These are phyloP conservation scores for Thereva nobilitata DNA, from an alignment of 2,888 invertebrate species.

Conservation along the genomic window DNA sequence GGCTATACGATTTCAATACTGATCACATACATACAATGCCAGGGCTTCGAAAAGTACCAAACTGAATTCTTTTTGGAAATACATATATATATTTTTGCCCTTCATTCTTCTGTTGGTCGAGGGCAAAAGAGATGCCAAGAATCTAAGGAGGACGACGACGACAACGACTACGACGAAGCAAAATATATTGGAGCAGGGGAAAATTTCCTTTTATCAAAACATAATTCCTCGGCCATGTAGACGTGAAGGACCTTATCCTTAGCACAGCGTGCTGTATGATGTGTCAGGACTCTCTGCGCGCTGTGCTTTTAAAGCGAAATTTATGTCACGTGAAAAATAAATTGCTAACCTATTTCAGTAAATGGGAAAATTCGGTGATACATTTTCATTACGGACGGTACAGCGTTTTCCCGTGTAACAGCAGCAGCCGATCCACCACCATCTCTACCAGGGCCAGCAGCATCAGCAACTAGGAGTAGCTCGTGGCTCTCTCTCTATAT, in stretches of 20 bases:
- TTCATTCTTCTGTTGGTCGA: too few relatives aligned
- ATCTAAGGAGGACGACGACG: too few relatives aligned
- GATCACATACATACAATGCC: too few relatives aligned
- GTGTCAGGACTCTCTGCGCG: constrained; percentile 25
- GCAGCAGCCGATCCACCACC: too few relatives aligned
- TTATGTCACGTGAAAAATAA: constrained; percentile 36
- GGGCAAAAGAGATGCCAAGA: too few relatives aligned
- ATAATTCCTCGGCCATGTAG: constrained; percentile 20
- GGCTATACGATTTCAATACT: too few relatives aligned
- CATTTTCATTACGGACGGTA: constrained; percentile 24
- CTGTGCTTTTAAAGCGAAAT: constrained; percentile 32
- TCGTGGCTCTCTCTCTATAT: too few relatives aligned
- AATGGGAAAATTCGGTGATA: constrained; percentile 34
- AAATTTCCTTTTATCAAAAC: constrained; percentile 16
- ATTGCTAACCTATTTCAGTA: constrained; percentile 32
- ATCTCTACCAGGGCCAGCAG: too few relatives aligned
- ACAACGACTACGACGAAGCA: constrained; percentile 8
- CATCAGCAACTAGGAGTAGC: too few relatives aligned
- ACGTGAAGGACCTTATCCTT: constrained; percentile 21
- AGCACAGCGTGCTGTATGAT: constrained; percentile 9
- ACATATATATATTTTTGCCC: neutral
- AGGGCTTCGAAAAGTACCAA: neutral
- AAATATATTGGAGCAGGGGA: constrained; percentile 1
- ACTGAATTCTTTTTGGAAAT: constrained; percentile 4
- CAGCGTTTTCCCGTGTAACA: constrained; percentile 6